phyloP scores from a whole-genome alignment of 1,140 invertebrate genomes.

The Lasioglossum albipes region DNA sequence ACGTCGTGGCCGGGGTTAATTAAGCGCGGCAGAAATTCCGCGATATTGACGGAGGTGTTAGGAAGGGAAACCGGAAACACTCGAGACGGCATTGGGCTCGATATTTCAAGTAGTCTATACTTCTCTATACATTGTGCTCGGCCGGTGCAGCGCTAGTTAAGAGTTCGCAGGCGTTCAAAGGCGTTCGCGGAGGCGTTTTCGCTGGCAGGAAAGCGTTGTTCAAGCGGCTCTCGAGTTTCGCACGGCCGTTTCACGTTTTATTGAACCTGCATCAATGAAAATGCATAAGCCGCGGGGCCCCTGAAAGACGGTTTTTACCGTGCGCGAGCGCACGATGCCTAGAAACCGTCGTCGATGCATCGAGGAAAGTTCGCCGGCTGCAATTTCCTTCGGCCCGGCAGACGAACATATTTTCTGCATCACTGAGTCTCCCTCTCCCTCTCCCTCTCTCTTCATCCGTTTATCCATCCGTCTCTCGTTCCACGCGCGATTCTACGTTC shows the following conservation, averaged over 20 bases:
- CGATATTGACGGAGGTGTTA: too few relatives aligned
- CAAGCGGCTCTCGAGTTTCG: background rate
- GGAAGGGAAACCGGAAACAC: too few relatives aligned
- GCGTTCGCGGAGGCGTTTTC: background rate
- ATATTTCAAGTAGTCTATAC: too few relatives aligned
- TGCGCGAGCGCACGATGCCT: background rate
- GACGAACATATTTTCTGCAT: slow-evolving; percentile 48
- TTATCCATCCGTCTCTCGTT: background rate
- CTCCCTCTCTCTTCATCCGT: too few relatives aligned
- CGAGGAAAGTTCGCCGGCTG: slow-evolving; percentile 41
- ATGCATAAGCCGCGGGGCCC: background rate
- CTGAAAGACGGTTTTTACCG: too few relatives aligned
- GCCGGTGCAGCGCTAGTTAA: too few relatives aligned
- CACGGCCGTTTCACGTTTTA: background rate
- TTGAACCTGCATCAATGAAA: slow-evolving; percentile 1
- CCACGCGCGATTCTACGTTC: slow-evolving; percentile 9
- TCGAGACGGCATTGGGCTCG: too few relatives aligned
- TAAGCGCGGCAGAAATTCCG: too few relatives aligned
- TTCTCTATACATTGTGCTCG: too few relatives aligned
- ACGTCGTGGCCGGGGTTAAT: too few relatives aligned
- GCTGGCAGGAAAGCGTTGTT: background rate
- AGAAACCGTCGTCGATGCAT: slow-evolving; percentile 28
- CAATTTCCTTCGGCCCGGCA: slow-evolving; percentile 38
- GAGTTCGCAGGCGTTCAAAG: too few relatives aligned
- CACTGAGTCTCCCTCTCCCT: slow-evolving; percentile 8